Evolutionary conservation across 2,113 vertebrate genomes (phyloP).

Genomic region (Corythoichthys intestinalis): DNA sequence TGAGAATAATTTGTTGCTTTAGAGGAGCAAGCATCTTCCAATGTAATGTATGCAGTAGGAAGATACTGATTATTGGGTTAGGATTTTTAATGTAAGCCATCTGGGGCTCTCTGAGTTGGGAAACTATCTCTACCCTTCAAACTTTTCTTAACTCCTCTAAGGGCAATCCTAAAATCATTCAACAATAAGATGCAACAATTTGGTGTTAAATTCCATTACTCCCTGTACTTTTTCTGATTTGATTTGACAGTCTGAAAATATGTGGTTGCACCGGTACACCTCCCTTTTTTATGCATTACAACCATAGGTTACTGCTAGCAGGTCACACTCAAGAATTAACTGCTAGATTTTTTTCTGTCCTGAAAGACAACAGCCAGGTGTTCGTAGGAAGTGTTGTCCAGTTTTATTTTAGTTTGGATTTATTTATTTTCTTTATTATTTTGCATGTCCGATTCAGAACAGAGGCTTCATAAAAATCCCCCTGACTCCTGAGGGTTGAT

Average conservation of each 20-base stretch:
- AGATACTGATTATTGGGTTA: background rate
- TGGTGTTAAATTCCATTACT: background rate
- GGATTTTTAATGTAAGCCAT: background rate
- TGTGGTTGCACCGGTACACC: background rate
- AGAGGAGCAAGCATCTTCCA: background rate
- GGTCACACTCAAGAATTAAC: background rate
- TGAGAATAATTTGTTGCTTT: background rate
- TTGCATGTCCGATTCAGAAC: no score
- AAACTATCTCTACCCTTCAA: background rate
- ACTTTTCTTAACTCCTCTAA: background rate
- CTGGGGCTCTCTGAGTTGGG: background rate
- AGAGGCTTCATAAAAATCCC: constrained; percentile 7
- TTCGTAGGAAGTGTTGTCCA: background rate
- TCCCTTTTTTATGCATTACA: background rate
- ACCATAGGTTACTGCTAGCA: background rate
- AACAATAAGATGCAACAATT: background rate
- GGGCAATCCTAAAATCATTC: background rate
- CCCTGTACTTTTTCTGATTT: background rate
- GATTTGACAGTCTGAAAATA: background rate
- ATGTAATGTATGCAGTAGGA: background rate
- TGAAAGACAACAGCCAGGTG: background rate
- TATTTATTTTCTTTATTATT: background rate
- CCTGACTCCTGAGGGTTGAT: constrained; percentile 25
- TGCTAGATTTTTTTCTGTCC: background rate
- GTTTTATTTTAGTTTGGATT: background rate